Percentiles rank a stretch among this genome's conserved stretches.
Evolutionary conservation across 2,797 vertebrate species (phyloP).

Genomic region (Myotis myotis): DNA sequence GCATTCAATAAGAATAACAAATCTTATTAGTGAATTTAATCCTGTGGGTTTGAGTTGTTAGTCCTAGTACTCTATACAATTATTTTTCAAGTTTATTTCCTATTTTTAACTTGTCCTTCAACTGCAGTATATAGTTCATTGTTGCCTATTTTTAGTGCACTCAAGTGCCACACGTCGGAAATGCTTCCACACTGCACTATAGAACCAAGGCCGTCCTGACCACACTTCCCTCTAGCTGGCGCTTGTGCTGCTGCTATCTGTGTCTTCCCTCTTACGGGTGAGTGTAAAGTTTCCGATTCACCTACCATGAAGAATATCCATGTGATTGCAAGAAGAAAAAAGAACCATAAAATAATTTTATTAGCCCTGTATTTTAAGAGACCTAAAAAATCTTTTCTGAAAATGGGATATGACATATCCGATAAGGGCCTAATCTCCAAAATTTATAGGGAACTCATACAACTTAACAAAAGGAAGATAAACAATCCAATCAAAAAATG

Average conservation of each 20-base stretch:
- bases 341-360: constrained; percentile 5
- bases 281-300: background rate
- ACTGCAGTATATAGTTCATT: constrained; percentile 54
- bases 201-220: background rate
- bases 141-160: constrained; percentile 73
- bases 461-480: no score
- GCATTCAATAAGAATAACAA: constrained; percentile 43
- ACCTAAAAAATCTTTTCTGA: background rate
- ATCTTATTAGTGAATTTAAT: constrained; percentile 26
- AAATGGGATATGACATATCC: background rate
- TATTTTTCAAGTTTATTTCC: constrained; percentile 72
- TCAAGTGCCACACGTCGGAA: constrained; percentile 25
- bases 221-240: background rate
- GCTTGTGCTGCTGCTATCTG: background rate
- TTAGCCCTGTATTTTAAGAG: background rate
- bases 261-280: background rate
- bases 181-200: background rate
- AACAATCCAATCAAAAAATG: no score
- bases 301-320: background rate
- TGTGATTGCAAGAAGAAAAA: background rate
- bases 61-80: constrained; percentile 63
- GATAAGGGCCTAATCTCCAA: no score
- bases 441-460: no score
- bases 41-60: constrained; percentile 47
- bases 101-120: constrained; percentile 77